Evolutionary conservation across 1,140 invertebrate genomes (phyloP), one percentile per base, ranked within the genome.

Genomic region (Doryteuthis pealeii): DNA sequence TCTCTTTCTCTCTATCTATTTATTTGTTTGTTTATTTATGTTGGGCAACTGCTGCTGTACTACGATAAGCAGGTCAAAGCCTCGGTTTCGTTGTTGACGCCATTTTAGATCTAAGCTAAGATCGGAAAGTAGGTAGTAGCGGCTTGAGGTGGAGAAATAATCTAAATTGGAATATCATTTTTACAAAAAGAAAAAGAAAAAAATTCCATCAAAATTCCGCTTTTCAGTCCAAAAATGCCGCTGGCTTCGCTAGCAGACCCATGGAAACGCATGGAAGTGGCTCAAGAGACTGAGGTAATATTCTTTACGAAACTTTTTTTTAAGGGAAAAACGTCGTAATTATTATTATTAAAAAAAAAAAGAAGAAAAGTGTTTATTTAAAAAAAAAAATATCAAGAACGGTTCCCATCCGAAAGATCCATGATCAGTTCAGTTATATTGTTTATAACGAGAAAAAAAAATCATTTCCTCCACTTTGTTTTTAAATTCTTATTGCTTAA

Each of bases 241-340:
- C 76, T 87, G 80, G 86, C 85, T 74, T 83, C 82, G 71, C 78
- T 86, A 76, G 83, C 82, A 74, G 84, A 87, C 73, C 86, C 86
- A 79, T 87, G 86, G 86, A 81, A 80, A 72, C 84, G 80, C 69
- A 84, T 87, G 82, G 86, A 86, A 74, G 77, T 86, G 70, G 81
- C 82, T 32, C 79, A 85, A 62, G 82, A 85, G 69, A 76, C 78
- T 18, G 86, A 85, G 81, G 86, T 86, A 79, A 74, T 62, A 15
- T 28, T 62, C 18, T 22, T 6, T 15, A 62, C 18, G 5, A 12
- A 14, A 14, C 18, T 28, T 28, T 62, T 28, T 22, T 62, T 10
- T 40, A 40, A 40, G 35, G 35, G 10, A 40, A 40, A 40, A 40
- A 40, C 58, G n/a, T 62, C 30, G n/a, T n/a, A n/a, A n/a, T n/a